Evolutionary conservation across 2,113 vertebrate genomes (phyloP).

Genomic region (Dasyprocta punctata): DNA sequence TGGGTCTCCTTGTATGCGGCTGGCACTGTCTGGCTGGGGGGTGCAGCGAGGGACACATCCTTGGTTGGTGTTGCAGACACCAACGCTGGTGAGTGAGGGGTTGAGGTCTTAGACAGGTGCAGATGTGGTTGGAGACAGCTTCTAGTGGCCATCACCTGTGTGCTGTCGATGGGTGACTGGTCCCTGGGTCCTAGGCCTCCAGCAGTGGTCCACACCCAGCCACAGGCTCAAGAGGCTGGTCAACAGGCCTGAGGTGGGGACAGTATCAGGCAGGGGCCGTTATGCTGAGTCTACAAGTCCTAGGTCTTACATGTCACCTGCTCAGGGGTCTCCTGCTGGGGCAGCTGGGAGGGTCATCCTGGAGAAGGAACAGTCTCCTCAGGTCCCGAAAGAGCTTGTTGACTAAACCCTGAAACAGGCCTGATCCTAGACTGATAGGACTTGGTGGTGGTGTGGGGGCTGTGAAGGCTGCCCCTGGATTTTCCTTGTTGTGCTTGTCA

Average conservation of each 20-base stretch:
- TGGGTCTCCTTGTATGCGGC: too few species aligned
- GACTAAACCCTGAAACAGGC: not conserved
- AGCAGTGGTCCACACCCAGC: not conserved
- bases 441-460: not conserved
- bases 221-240: not conserved
- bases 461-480: not conserved
- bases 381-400: not conserved
- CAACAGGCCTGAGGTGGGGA: not conserved
- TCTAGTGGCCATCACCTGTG: rapidly evolving
- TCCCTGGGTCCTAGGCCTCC: not conserved
- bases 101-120: not conserved
- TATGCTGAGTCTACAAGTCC: not conserved
- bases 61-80: not conserved
- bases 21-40: rapidly evolving
- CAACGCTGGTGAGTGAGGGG: not conserved
- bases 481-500: not conserved
- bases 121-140: too few species aligned
- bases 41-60: not conserved
- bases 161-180: not conserved
- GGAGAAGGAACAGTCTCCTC: not conserved
- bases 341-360: not conserved
- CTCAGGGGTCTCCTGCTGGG: too few species aligned
- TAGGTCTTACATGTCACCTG: rapidly evolving
- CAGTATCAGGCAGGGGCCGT: not conserved
- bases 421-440: conserved; percentile 33